Evolutionary conservation across 2,113 vertebrate species (phyloP), one percentile per base, ranked within the genome.

Genomic region (Pithys albifrons): DNA sequence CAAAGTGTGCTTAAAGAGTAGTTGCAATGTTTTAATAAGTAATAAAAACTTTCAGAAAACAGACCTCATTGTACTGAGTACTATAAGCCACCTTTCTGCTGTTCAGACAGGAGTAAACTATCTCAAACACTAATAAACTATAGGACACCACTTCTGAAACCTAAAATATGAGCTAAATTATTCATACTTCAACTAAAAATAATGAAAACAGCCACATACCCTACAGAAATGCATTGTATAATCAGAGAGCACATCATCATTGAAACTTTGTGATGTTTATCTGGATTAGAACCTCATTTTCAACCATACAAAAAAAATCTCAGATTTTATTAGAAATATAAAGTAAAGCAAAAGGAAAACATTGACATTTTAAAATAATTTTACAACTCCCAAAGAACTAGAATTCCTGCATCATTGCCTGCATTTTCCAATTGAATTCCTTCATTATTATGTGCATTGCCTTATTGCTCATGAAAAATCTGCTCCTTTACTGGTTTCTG

Each of bases 261-360:
- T 46, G 9, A 29, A 84, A 77, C 7, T 37, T 70, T 2, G 11
- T 43, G 22, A 35, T 17, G 57, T 48, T 39, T 22, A 51, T 37
- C 13, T 29, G 14, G 9, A 82, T 31, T 54, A 35, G 16, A 66
- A 33, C 15, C 37, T 27, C 14, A 65, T 46, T 77, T 64, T 59
- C 22, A 49, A 55, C 46, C 43, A 57, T 3, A 39, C 1, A 2
- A 82, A 51, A 70, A 85, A 55, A 22, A 0, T 5, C 23, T 10
- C 4, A 3, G 7, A 10, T 55, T 51, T 33, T 39, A 49, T 45
- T 46, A 62, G 12, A 57, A 75, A 85, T 52, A 64, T 2, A 31
- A 81, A 22, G 17, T 24, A 69, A 91, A 66, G 3, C 9, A 41
- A 61, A 62, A 69, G 2, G 6, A 69, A 81, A 51, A 11, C 2